Conservation (phyloP, 2,888 invertebrate genomes). For the Gisinianus flammeolus region DNA sequence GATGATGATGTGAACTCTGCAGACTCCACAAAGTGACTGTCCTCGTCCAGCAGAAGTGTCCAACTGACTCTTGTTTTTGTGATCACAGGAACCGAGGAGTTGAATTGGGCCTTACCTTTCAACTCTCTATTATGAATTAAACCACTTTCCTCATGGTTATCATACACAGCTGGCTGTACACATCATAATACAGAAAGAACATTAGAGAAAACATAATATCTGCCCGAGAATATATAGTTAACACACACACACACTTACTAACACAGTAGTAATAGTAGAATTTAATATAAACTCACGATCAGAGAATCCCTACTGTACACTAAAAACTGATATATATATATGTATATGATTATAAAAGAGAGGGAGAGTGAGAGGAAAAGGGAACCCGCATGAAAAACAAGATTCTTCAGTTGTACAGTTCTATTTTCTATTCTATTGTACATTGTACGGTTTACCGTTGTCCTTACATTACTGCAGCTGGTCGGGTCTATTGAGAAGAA, state of each 20-base stretch:
- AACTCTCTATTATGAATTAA: not conserved
- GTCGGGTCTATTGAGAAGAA: constrained; percentile 29
- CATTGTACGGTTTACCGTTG: constrained; percentile 8
- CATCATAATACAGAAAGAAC: not conserved
- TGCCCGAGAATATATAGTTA: not conserved
- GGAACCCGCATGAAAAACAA: constrained; percentile 22
- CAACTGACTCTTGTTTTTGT: constrained; percentile 25
- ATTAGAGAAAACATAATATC: not conserved
- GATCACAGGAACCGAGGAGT: not conserved
- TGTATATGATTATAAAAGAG: not conserved
- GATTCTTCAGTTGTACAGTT: constrained; percentile 4
- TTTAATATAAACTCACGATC: not conserved
- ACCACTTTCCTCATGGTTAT: not conserved
- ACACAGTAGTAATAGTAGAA: not conserved
- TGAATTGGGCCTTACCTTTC: constrained; percentile 9
- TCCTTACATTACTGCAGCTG: constrained; percentile 25
- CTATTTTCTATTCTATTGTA: constrained; percentile 5
- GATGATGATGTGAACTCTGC: too few relatives aligned
- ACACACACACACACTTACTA: not conserved
- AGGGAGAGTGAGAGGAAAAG: not conserved
- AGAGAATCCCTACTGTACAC: not conserved
- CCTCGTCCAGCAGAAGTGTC: constrained; percentile 20
- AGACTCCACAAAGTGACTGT: too few relatives aligned
- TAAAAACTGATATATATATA: not conserved
- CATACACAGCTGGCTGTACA: not conserved